Evolutionary conservation across 2,797 vertebrate species (phyloP), one percentile per base, ranked within the genome.

Genomic region (Sphenopsis melanotis): DNA sequence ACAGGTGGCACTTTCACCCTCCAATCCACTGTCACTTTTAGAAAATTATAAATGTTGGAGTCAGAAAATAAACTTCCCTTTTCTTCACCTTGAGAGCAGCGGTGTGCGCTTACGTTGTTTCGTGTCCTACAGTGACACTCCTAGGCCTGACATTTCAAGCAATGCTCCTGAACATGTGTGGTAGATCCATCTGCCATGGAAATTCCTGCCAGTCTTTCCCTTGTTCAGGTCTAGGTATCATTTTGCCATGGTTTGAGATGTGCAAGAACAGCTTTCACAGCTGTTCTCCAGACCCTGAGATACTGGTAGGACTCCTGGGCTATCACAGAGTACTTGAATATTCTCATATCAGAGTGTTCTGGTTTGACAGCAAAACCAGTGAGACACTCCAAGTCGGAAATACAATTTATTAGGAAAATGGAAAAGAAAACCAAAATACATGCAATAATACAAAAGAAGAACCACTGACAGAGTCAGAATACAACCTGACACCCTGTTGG

Each of bases 271-370:
- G 63, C 66, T 96, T 94, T 95, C 76, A 47, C 27, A 86, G 46
- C 60, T 89, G 56, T 87, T 95, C 79, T 59, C 56, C 69, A 34
- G 70, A 78, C 71, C 16, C 80, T 94, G 47, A 55, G n/a, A 76
- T 95, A 64, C 36, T 92, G 44, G 47, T 89, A 60, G 64, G 19
- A 91, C 21, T 81, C 89, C 82, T 61, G 77, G 66, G 46, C 74
- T 95, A 60, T 89, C 87, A 90, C 2, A 44, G 79, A 89, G 86
- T 95, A 83, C 66, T 93, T 93, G 89, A 74, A 57, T 77, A 46
- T 63, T 63, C 41, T 52, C 22, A 0, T 71, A 19, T 39, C 42
- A 59, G 69, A 69, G 20, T 22, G 52, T 15, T n/a, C 29, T 32
- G 30, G 30, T 53, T 53, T 53, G 52, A 53, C 32, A 53, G 52